Percentiles rank a stretch among this genome's conserved stretches.
phyloP scores from a whole-genome alignment of 2,113 vertebrate genomes.

The Myodes glareolus region DNA sequence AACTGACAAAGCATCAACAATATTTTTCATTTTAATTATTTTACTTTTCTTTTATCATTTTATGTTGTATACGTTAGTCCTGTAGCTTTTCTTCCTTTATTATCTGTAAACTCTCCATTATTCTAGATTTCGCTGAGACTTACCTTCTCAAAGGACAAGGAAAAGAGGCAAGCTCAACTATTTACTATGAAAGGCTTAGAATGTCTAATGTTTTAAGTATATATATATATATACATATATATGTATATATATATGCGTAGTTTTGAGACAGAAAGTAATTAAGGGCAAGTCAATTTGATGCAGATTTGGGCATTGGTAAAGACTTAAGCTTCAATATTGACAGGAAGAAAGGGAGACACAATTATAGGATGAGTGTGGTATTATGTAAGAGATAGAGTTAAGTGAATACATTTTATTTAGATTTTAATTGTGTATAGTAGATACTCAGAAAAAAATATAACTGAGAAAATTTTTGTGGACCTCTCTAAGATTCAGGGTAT shows the following conservation, averaged over 20 bases:
- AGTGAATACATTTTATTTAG: neutral
- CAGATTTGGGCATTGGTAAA: neutral
- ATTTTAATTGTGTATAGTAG: neutral
- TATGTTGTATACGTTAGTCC: neutral
- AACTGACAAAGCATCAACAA: neutral
- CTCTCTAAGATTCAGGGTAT: neutral
- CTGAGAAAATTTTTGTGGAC: neutral
- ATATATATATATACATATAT: no score
- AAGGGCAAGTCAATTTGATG: neutral
- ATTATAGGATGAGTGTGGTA: rapidly evolving
- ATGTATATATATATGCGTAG: neutral
- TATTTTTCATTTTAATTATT: no score
- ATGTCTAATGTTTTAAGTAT: neutral
- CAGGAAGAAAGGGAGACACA: neutral
- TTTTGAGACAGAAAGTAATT: no score
- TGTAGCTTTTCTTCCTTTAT: neutral
- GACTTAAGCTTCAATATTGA: neutral
- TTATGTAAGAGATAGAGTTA: neutral
- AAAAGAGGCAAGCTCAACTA: neutral
- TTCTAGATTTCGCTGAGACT: neutral
- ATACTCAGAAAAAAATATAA: neutral
- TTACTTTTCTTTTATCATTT: neutral
- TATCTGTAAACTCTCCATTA: neutral
- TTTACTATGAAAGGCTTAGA: neutral
- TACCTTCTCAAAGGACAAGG: neutral